Evolutionary conservation across 2,888 invertebrate genomes (phyloP).

Genomic region (Eilema depressum): DNA sequence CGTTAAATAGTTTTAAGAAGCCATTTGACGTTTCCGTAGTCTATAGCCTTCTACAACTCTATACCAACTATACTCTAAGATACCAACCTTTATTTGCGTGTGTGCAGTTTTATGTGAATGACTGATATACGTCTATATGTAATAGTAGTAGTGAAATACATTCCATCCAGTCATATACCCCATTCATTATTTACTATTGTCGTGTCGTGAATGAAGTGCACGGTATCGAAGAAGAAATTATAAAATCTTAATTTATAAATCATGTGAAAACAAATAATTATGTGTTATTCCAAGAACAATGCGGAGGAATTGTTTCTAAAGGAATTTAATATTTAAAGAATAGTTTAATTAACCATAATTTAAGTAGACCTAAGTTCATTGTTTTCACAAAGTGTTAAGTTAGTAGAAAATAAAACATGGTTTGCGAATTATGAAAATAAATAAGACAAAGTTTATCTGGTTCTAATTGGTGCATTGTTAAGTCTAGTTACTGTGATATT

Average conservation of each 20-base stretch:
- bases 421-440: constrained; percentile 9
- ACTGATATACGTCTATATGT: background rate
- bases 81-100: background rate
- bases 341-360: background rate
- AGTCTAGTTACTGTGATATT: constrained; percentile 43
- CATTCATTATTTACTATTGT: constrained; percentile 26
- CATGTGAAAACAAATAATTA: constrained; percentile 21
- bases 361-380: background rate
- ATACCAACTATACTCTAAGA: background rate
- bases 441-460: constrained; percentile 16
- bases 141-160: constrained; percentile 6
- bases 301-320: background rate
- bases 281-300: constrained; percentile 9
- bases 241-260: constrained; percentile 27
- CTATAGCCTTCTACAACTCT: background rate
- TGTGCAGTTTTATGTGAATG: background rate
- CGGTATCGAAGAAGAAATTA: background rate
- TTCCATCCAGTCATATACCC: background rate
- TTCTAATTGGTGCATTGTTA: constrained; percentile 16
- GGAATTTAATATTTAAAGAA: background rate
- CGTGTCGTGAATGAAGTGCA: constrained; percentile 22
- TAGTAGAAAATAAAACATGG: constrained; percentile 17
- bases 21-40: background rate
- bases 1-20: background rate
- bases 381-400: no score